Base-by-base conservation (phyloP, 2,797 vertebrate genomes). In the Sebastes reedi region DNA sequence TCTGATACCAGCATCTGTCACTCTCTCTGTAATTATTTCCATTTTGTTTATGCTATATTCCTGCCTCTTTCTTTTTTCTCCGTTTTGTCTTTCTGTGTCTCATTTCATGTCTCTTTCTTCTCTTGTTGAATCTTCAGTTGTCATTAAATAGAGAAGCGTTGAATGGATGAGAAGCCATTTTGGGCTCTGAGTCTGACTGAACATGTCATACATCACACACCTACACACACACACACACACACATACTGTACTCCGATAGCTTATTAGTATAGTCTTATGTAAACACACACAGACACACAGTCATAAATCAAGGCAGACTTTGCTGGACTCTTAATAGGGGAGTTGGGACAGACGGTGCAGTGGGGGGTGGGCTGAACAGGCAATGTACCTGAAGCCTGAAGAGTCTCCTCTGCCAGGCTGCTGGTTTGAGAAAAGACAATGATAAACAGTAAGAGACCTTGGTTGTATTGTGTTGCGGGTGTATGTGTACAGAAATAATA, bases 251-350 rank as follows among this genome's bases (percentile, higher is more conserved):
- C 32, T 65, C 62, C 54, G 18, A 25, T 7, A 52, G 58, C 61
- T 75, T 65, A 72, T 82, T 62, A 67, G 50, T 68, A 24, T 6
- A 25, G 62, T 16, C 61, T 65, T 65, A 70, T 9, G 59, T 70
- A 77, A 71, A 77, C 50, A 58, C 32, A 78, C 6, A 30, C 32
- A 56, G 6, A 56, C 5, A 3, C 42, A 60, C 8, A 16, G 39
- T 65, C 78, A 87, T 86, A 88, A 90, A 86, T 87, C 78, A 83
- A 69, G 52, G 32, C 50, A 54, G 77, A 70, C 66, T 70, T 67
- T 39, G 60, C 34, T 27, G 16, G 39, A 74, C 59, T 50, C 66
- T 82, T 83, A 83, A 71, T 77, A 77, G 34, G 20, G 39, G 32
- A 66, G 75, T 36, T 71, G 52, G 80, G 62, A 54, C 58, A 67